phyloP scores from a whole-genome alignment of 2,113 vertebrate species.

The Pogona vitticeps region DNA sequence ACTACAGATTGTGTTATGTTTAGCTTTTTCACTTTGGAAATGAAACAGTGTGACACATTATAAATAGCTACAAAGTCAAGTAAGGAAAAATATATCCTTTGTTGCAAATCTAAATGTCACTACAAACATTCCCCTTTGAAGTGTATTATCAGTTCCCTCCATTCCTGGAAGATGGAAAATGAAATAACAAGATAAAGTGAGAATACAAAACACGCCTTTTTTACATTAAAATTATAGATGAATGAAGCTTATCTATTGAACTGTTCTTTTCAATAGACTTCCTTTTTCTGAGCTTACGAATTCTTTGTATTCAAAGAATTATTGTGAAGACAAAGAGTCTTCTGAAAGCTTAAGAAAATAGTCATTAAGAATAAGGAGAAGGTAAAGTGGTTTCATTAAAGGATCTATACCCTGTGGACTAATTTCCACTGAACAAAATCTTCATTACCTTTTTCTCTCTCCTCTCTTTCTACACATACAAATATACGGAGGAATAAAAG shows the following conservation, averaged over 20 bases:
- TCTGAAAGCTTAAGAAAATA: neutral
- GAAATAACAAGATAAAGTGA: neutral
- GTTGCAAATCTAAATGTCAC: constrained; percentile 21
- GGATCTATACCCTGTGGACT: no score
- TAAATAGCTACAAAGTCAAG: constrained; percentile 24
- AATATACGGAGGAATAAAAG: no score
- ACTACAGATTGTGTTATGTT: neutral
- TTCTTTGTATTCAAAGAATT: neutral
- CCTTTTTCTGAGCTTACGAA: neutral
- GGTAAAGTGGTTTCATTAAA: no score
- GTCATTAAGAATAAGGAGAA: neutral
- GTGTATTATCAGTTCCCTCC: neutral
- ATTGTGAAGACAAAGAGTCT: neutral
- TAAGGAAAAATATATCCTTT: neutral
- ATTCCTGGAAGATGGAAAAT: neutral
- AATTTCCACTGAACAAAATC: no score
- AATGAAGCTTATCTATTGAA: neutral
- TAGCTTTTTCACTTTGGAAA: neutral
- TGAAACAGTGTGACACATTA: neutral
- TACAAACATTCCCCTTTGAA: neutral
- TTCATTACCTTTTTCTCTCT: no score
- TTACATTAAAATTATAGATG: neutral
- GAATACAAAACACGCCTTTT: neutral
- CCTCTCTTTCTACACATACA: no score
- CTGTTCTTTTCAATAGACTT: no score